These are phyloP conservation scores for Spodoptera frugiperda DNA, from an alignment of 1,140 invertebrate species.

Conservation along the genomic window DNA sequence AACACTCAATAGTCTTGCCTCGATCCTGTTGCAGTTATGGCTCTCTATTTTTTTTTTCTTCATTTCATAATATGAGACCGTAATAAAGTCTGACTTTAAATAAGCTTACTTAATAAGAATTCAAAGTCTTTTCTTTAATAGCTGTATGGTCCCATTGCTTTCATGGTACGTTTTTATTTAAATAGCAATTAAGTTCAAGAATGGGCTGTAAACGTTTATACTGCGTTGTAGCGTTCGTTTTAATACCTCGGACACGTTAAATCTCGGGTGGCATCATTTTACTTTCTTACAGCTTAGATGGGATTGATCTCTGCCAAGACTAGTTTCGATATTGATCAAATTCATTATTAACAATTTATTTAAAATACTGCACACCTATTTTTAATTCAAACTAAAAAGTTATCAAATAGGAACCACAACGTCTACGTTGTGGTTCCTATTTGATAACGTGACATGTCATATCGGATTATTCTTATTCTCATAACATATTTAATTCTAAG, in stretches of 20 bases:
- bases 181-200: conserved; percentile 83
- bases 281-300: conserved; percentile 59
- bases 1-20: conserved; percentile 60
- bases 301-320: not conserved
- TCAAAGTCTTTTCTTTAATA: conserved; percentile 58
- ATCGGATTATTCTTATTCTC: too few relatives aligned
- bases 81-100: conserved; percentile 55
- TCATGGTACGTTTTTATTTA: conserved; percentile 81
- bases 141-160: conserved; percentile 65
- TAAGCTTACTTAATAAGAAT: conserved; percentile 59
- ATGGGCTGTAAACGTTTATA: conserved; percentile 80
- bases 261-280: conserved; percentile 67
- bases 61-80: conserved; percentile 53
- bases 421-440: too few relatives aligned
- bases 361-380: too few relatives aligned
- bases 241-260: conserved; percentile 63
- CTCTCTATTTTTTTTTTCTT: conserved; percentile 46
- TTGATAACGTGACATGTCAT: too few relatives aligned
- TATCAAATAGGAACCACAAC: too few relatives aligned
- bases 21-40: conserved; percentile 48
- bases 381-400: too few relatives aligned
- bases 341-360: too few relatives aligned
- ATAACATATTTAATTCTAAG: too few relatives aligned
- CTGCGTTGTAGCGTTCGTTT: conserved; percentile 70
- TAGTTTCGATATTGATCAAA: too few relatives aligned